phyloP scores from a whole-genome alignment of 2,797 vertebrate species.

The Craterocephalus amniculus region DNA sequence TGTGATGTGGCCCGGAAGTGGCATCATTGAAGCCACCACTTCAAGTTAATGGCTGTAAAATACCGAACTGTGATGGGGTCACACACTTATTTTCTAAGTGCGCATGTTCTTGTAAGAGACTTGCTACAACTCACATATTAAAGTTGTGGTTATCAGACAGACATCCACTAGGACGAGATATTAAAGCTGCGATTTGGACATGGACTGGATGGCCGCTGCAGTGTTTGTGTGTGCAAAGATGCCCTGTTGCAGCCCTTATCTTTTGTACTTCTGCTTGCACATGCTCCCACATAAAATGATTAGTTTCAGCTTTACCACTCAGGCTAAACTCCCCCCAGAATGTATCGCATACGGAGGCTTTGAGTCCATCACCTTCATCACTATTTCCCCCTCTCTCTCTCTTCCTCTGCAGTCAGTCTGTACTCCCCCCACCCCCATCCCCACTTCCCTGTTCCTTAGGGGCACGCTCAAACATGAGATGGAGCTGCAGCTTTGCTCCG shows the following conservation, averaged over 20 bases:
- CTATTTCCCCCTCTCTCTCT: conserved; percentile 29
- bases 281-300: conserved; percentile 34
- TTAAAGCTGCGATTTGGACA: conserved; percentile 13
- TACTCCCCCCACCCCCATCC: conserved; percentile 33
- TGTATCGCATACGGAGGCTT: conserved; percentile 34
- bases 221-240: conserved; percentile 8
- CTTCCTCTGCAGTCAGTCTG: conserved; percentile 18
- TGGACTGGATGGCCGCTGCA: neutral
- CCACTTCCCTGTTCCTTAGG: conserved; percentile 49
- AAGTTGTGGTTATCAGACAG: conserved; percentile 19
- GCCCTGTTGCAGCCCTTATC: neutral
- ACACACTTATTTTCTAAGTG: neutral
- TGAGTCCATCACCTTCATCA: conserved; percentile 34
- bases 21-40: no score
- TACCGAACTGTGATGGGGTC: neutral
- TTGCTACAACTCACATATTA: conserved; percentile 25
- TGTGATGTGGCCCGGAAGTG: no score
- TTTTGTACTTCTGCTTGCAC: neutral
- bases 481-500: conserved; percentile 48
- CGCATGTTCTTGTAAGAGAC: conserved; percentile 3
- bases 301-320: conserved; percentile 47
- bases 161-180: conserved; percentile 2
- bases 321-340: conserved; percentile 54
- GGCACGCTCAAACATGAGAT: conserved; percentile 69
- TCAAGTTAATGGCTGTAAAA: no score